Evolutionary conservation across 2,113 vertebrate species (phyloP).

Genomic region (Coptodon rendalli): DNA sequence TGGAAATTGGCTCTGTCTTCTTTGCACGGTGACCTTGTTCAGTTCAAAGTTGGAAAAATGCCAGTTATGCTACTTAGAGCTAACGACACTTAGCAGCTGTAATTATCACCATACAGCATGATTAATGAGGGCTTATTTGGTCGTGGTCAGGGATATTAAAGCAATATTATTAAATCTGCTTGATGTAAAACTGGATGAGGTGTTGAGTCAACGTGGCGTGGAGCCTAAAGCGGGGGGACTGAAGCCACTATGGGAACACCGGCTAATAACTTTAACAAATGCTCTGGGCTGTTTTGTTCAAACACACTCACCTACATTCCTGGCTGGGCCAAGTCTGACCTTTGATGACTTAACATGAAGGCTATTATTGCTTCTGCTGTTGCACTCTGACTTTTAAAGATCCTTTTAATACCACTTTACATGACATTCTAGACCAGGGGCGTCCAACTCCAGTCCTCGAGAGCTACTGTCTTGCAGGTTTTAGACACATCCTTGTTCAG

Average conservation of each 20-base stretch:
- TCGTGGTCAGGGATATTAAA: neutral
- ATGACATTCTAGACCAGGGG: accelerated
- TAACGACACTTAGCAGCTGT: slow-evolving; percentile 28
- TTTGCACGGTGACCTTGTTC: slow-evolving; percentile 28
- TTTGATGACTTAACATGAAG: neutral
- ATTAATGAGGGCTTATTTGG: slow-evolving; percentile 25
- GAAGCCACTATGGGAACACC: neutral
- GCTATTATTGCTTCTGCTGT: neutral
- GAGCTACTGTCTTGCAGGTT: neutral
- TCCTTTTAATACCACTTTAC: neutral
- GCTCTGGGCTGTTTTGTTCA: neutral
- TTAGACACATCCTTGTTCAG: neutral
- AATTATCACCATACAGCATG: neutral
- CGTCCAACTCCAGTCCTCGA: accelerated
- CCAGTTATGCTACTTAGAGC: slow-evolving; percentile 13
- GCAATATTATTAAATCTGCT: slow-evolving; percentile 18
- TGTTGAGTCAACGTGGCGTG: neutral
- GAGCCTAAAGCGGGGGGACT: neutral
- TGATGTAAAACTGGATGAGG: neutral
- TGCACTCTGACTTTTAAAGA: neutral
- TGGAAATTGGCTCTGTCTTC: neutral
- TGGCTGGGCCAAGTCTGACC: neutral
- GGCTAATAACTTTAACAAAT: neutral
- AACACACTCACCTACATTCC: neutral
- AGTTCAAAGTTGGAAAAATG: slow-evolving; percentile 1